Evolutionary conservation across 2,113 vertebrate genomes (phyloP), one percentile per base, ranked within the genome.

Genomic region (Plectropomus leopardus): DNA sequence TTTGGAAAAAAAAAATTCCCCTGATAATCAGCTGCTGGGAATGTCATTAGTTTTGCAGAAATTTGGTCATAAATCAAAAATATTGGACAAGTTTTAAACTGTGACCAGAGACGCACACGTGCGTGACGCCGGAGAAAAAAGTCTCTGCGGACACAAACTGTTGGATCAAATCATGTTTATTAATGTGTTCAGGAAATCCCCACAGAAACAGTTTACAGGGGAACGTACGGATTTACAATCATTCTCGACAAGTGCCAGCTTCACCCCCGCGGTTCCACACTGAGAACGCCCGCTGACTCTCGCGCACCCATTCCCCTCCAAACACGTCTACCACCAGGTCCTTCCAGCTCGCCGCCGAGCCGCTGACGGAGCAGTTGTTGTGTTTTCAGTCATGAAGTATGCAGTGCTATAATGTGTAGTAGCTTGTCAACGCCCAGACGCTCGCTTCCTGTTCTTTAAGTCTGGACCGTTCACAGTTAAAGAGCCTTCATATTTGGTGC

Each of bases 171-270:
- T 91, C 86, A 90, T 87, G 88, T 91, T 92, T 92, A 92, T 91
- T 93, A 86, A 93, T 92, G 88, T 93, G 89, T 90, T 93, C 80
- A 94, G 82, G 88, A 94, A 93, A 92, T 86, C 92, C 92, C 92
- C 91, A 92, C 91, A 85, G 87, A 93, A 92, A 92, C 91, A 88
- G 89, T 91, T 92, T 90, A 87, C 86, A 90, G 91, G 88, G 91
- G 89, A 92, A 91, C 88, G 78, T 92, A 92, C 91, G 93, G 92
- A 93, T 93, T 93, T 93, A 94, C 93, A 94, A 94, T 94, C 93
- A 92, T 85, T 87, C 88, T 90, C 76, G 78, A 91, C 83, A 88
- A 90, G 90, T 92, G 92, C 89, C 91, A 91, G 81, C 80, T 88
- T 77, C 65, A 86, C 67, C 86, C 87, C 89, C 76, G 47, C 26